Evolutionary conservation across 2,888 invertebrate genomes (phyloP), one percentile per base, ranked within the genome.

Genomic region (Chymomyza caudatula): DNA sequence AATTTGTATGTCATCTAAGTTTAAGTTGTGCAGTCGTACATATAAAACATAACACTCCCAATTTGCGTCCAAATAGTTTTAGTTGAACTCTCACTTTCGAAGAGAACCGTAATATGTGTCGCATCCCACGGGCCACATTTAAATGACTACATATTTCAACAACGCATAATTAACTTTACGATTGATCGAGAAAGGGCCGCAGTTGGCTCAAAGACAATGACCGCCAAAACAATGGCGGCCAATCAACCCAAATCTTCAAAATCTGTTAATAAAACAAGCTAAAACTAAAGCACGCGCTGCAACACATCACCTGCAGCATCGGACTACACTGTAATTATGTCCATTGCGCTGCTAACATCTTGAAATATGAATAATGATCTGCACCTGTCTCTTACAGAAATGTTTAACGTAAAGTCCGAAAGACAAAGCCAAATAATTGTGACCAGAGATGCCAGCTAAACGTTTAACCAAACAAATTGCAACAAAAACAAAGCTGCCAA

Each of bases 351-450:
- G 17, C 55, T 37, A 11, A 13, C 51, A 11, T 47, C 19, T 47
- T 47, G 19, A 53, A 73, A 70, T 67, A 53, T 53, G 53, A 53
- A 53, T 23, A 85, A 81, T 80, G 80, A 80, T 81, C 47, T 15
- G 64, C 22, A 59, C 63, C 19, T 2, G 57, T 49, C 13, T 54
- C 20, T 51, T 17, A 13, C 19, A 17, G 51, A 6, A 20, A 20
- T 47, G 23, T 81, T 69, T 51, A 66, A 59, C 51, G 19, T n/a
- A n/a, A 13, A 57, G 57, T 22, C 11, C 15, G 22, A 37, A 15
- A 43, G 2, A 37, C 29, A 37, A 37, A 37, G 11, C 11, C 11
- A 11, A 37, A 37, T 13, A 81, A 84, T 81, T 69, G 78, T 51
- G 15, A 20, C 3, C 20, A 5, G 4, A 20, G 20, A 51, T 20